Base-by-base conservation (phyloP, 1,140 invertebrate genomes). In the Drosophila busckii region DNA sequence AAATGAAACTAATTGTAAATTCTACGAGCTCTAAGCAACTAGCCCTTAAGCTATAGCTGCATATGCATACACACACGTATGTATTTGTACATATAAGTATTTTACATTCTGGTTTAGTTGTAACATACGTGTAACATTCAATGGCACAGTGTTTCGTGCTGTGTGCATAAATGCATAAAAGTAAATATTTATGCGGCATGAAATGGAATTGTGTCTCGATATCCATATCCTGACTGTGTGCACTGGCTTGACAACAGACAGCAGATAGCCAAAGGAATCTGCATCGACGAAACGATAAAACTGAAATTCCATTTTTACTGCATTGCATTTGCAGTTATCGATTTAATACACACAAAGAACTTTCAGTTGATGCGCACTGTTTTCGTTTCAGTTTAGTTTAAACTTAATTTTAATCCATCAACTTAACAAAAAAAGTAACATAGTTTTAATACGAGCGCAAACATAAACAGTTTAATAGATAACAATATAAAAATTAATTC, bases 1-100 rank as follows among this genome's bases (percentile, higher is more conserved):
- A 34, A 31, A 25, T 53, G 25, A 25, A 48, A 48, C 19, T 68
- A 68, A 68, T 60, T 41, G 49, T 71, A 68, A 78, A 73, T 68
- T 68, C 45, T 64, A 63, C 35, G 26, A 59, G 73, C 73, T 78
- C 73, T 78, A 80, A 78, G 73, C 73, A 46, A 68, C 48, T 80
- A 70, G 44, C 50, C 34, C 25, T 78, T 64, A 62, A 52, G 44
- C 48, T 15, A 20, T 60, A 63, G 7, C 13, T 3, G 50, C 28
- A 41, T 42, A 66, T 58, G 34, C 40, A 41, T 25, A 26, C 19
- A 45, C 20, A 23, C 9, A 34, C 22, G 8, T 35, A 17, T 26
- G 37, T 16, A 42, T 26, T 28, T 40, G 40, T 15, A 22, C 54
- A 53, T 38, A 48, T 67, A 16, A 28, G 17, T 9, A 34, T 13